Conservation (phyloP, 1,140 invertebrate genomes). For the Bemisia tabaci region DNA sequence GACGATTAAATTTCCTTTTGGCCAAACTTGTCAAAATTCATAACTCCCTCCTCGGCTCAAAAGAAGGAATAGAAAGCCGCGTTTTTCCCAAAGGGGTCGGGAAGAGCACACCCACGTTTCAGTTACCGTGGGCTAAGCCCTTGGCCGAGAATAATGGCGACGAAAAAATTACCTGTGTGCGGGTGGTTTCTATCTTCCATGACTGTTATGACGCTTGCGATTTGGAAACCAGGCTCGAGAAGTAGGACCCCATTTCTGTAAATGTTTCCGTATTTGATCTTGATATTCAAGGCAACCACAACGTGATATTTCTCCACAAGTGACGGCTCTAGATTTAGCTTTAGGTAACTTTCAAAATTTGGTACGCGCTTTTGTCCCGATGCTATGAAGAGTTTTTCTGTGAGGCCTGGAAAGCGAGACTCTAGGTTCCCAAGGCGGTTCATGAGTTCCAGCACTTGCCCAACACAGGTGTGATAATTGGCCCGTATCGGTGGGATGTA, state of each 20-base stretch:
- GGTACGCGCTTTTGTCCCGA: too few species aligned
- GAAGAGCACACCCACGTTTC: too few species aligned
- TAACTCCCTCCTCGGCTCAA: too few species aligned
- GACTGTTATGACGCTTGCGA: slow-evolving; percentile 66
- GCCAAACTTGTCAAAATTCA: too few species aligned
- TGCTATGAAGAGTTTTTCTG: slow-evolving; percentile 51
- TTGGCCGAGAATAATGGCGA: too few species aligned
- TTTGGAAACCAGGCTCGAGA: slow-evolving; percentile 83
- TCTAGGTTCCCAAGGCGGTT: slow-evolving; percentile 39
- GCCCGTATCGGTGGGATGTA: slow-evolving; percentile 63
- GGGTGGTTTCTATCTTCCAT: slow-evolving; percentile 73
- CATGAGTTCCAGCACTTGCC: slow-evolving; percentile 64
- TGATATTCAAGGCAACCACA: slow-evolving; percentile 59
- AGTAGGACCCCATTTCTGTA: slow-evolving; percentile 59
- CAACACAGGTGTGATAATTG: slow-evolving; percentile 74
- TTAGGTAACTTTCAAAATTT: slow-evolving; percentile 46
- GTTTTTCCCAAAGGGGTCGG: too few species aligned
- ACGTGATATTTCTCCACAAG: slow-evolving; percentile 72
- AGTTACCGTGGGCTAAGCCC: too few species aligned
- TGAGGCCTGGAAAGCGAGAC: slow-evolving; percentile 42
- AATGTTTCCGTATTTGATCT: too few species aligned
- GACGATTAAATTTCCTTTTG: too few species aligned
- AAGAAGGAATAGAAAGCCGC: too few species aligned
- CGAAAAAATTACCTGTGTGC: slow-evolving; percentile 55
- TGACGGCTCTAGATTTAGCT: slow-evolving; percentile 23